Evolutionary conservation across 2,113 vertebrate species (phyloP).

Genomic region (Genyomyrus donnyi): DNA sequence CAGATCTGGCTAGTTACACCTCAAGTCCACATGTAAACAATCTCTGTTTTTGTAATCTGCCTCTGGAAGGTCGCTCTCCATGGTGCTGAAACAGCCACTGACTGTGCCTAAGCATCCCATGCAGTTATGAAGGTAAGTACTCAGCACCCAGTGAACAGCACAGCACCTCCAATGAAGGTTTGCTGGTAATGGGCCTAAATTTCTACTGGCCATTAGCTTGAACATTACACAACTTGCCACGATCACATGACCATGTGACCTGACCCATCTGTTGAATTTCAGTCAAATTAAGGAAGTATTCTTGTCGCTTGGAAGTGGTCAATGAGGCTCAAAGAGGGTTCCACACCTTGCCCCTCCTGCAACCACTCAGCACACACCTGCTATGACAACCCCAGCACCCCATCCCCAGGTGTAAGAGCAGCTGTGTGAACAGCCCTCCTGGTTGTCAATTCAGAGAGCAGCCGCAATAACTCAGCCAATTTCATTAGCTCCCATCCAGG

Average conservation of each 20-base stretch:
- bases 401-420: neutral
- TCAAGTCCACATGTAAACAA: neutral
- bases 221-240: neutral
- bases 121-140: neutral
- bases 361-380: conserved; percentile 25
- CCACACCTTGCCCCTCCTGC: neutral
- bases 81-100: conserved; percentile 2
- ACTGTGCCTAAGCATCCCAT: neutral
- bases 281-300: neutral
- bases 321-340: neutral
- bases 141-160: neutral
- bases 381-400: neutral
- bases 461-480: conserved; percentile 32
- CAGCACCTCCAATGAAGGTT: neutral
- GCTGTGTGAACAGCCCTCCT: conserved; percentile 2
- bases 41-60: neutral
- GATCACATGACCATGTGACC: neutral
- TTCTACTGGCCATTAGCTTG: neutral
- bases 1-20: neutral
- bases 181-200: neutral
- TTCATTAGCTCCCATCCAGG: conserved; percentile 28
- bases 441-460: conserved; percentile 19
- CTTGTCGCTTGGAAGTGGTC: neutral
- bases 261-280: neutral
- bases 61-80: neutral